Base-by-base conservation (phyloP, 2,888 invertebrate species). In the Apantesis nais region DNA sequence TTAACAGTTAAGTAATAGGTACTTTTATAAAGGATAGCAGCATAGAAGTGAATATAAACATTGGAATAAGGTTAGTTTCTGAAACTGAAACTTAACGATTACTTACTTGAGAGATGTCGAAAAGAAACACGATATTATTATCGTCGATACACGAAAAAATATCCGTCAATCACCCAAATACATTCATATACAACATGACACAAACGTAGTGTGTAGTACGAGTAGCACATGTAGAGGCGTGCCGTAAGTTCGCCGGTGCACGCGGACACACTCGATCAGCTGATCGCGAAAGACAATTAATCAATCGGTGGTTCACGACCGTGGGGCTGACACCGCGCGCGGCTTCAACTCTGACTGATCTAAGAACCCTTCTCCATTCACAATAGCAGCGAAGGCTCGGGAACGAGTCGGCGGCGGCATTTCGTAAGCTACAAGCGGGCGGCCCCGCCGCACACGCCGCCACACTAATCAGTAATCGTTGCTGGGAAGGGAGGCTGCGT, bases 391-490 rank as follows among this genome's bases (percentile, higher is more conserved):
- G 76, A 73, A 80, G 76, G 75, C 74, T 79, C 62, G 69, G 9
- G 62, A 73, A 76, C 83, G 83, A 76, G 82, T 83, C 86, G 89
- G 89, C 87, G 92, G 90, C 88, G 91, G 90, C 92, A 90, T 90
- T 74, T 80, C 83, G 83, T 83, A 87, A 87, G 83, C 86, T 84
- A 82, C 79, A 86, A 86, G 89, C 93, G 92, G 89, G 89, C 90
- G 89, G 87, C 88, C 89, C 88, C 89, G 91, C 93, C 93, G 89
- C 89, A 88, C 91, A 85, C 92, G 90, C 93, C 92, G 93, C 91
- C 92, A 93, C 92, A 95, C 95, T 95, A 95, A 95, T 95, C 95
- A 95, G 95, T 95, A 95, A 95, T 95, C 95, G 95, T 95, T 95
- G 95, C 89, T 91, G 92, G 92, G 92, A 89, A 92, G 92, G 92